Evolutionary conservation across 2,113 vertebrate species (phyloP).

Genomic region (Penelope pileata): DNA sequence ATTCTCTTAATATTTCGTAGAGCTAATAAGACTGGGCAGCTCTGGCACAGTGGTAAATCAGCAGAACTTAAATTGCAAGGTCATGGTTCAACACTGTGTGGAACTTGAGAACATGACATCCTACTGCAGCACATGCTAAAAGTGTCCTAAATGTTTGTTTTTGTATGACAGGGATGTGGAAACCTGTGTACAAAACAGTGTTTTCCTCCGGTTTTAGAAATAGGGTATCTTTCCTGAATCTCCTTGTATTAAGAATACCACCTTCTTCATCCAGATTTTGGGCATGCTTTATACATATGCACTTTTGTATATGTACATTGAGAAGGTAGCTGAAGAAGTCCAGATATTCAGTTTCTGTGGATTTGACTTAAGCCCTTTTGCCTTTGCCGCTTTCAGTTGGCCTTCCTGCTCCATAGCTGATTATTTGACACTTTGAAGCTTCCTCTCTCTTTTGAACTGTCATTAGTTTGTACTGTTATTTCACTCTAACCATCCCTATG

Average conservation of each 20-base stretch:
- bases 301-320: not conserved
- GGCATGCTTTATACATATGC: accelerated
- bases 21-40: not conserved
- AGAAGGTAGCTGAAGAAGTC: not conserved
- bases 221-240: accelerated
- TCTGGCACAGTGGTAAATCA: not conserved
- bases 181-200: not conserved
- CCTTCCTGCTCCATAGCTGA: not conserved
- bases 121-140: not conserved
- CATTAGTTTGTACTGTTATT: not conserved
- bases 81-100: not conserved
- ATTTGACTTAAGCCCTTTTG: not conserved
- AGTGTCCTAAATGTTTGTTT: not conserved
- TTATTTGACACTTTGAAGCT: not conserved
- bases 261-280: accelerated
- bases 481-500: not conserved
- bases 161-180: not conserved
- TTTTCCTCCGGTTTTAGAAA: not conserved
- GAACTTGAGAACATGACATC: not conserved
- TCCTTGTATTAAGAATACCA: not conserved
- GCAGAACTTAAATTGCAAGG: not conserved
- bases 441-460: not conserved
- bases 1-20: not conserved
- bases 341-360: not conserved
- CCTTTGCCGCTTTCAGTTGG: not conserved